These are phyloP conservation scores for Syrrhaptes paradoxus DNA, from an alignment of 2,113 vertebrate species.

Conservation along the genomic window DNA sequence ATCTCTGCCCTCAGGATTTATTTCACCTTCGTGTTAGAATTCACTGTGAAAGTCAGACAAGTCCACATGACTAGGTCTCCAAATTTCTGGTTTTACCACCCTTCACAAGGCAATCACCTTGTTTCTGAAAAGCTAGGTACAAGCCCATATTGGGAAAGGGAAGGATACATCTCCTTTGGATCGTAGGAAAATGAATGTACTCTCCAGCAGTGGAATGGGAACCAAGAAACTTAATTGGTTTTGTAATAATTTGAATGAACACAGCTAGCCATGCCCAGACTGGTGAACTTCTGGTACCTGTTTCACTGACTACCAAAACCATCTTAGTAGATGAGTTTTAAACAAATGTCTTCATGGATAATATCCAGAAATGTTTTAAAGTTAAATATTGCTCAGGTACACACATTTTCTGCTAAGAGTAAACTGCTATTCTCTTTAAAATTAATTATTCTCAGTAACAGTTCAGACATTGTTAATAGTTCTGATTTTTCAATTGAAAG, in stretches of 20 bases:
- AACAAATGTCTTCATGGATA: not conserved
- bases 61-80: not conserved
- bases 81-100: not conserved
- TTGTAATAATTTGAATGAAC: not conserved
- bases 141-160: not conserved
- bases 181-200: fast-evolving
- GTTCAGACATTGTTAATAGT: not conserved
- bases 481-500: not conserved
- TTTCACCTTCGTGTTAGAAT: not conserved
- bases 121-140: not conserved
- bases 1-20: not conserved
- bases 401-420: not conserved
- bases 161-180: not conserved
- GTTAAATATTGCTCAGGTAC: not conserved
- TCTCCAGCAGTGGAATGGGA: not conserved
- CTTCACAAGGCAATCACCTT: not conserved
- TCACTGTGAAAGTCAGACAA: not conserved
- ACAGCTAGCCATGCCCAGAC: not conserved
- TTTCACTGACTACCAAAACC: not conserved
- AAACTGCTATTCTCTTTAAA: not conserved
- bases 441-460: not conserved
- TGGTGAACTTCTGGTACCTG: not conserved
- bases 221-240: not conserved
- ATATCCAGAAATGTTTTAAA: not conserved
- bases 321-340: not conserved